Evolutionary conservation across 2,888 invertebrate genomes (phyloP), one percentile per base, ranked within the genome.

Genomic region (Heliconius ethilla): DNA sequence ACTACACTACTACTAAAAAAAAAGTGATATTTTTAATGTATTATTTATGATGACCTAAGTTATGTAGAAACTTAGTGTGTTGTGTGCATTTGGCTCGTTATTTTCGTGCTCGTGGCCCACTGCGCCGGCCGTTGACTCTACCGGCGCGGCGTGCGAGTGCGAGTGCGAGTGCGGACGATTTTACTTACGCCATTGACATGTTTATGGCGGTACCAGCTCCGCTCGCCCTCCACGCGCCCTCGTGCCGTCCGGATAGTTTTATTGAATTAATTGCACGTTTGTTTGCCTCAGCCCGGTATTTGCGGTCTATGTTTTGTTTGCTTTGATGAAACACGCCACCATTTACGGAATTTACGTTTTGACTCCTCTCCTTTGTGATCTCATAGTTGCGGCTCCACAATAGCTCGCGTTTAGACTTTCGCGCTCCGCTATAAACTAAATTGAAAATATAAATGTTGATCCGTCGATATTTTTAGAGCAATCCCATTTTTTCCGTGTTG

Each of bases 101-200:
- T 79, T 73, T 79, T 75, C 45, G 79, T 77, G 70, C 59, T 80
- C 81, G 78, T 79, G 80, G 76, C 82, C 81, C 83, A 81, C 79
- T 80, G 79, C 65, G 76, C 67, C 83, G 84, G 83, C 78, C 84
- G 81, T 83, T 83, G 83, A 83, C 84, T 82, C 81, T 81, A 78
- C 76, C 10, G 59, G 59, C 59, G 59, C 78, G 62, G 63, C 62
- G 75, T 69, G 70, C 72, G 81, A 81, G 78, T 77, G 81, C 51
- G 51, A 51, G 51, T 51, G 51, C 51, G 51, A 51, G 51, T 51
- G 51, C 75, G 80, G 82, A 80, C 81, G 81, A 79, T 79, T 83
- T 82, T 81, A 82, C 83, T 81, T 72, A 79, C 80, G 66, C 82
- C 79, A 83, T 83, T 83, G 83, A 83, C 83, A 82, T 82, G 83